Percentiles rank a stretch among this genome's conserved stretches.
phyloP scores from a whole-genome alignment of 2,797 vertebrate species.

The Sciaenops ocellatus region DNA sequence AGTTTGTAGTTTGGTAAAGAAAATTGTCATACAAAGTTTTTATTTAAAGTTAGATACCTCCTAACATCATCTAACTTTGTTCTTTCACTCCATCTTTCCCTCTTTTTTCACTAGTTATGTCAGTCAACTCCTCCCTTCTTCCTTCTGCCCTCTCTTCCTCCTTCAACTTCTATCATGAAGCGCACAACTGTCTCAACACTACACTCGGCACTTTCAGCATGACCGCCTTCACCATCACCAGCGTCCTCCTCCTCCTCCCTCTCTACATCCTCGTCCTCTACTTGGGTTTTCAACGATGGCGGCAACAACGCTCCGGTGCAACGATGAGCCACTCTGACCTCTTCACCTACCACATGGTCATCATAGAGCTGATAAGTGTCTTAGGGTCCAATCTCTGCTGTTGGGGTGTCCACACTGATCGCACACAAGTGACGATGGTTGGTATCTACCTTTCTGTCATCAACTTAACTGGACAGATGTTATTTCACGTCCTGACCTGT shows the following conservation, averaged over 20 bases:
- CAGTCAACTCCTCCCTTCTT: too few species aligned
- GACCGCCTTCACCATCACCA: neutral
- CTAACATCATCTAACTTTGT: too few species aligned
- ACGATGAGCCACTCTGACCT: constrained; percentile 16
- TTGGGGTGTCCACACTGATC: neutral
- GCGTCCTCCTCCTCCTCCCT: constrained; percentile 21
- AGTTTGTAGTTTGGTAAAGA: too few species aligned
- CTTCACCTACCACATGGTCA: constrained; percentile 24
- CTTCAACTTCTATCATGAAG: too few species aligned
- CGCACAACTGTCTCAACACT: too few species aligned
- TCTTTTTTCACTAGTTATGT: too few species aligned
- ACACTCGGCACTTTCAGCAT: too few species aligned
- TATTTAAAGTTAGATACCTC: too few species aligned
- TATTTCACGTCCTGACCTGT: neutral
- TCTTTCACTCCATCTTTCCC: too few species aligned
- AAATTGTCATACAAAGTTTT: too few species aligned
- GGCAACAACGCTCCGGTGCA: neutral
- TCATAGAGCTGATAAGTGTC: constrained; percentile 9
- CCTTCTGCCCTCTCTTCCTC: too few species aligned
- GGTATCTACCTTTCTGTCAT: too few species aligned
- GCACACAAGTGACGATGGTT: fast-evolving
- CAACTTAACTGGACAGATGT: neutral
- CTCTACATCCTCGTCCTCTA: constrained; percentile 27
- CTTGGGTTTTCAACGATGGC: constrained; percentile 10
- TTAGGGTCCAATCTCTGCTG: neutral